These are phyloP conservation scores for Drosophila mimetica DNA, from an alignment of 2,888 invertebrate genomes.

Conservation along the genomic window DNA sequence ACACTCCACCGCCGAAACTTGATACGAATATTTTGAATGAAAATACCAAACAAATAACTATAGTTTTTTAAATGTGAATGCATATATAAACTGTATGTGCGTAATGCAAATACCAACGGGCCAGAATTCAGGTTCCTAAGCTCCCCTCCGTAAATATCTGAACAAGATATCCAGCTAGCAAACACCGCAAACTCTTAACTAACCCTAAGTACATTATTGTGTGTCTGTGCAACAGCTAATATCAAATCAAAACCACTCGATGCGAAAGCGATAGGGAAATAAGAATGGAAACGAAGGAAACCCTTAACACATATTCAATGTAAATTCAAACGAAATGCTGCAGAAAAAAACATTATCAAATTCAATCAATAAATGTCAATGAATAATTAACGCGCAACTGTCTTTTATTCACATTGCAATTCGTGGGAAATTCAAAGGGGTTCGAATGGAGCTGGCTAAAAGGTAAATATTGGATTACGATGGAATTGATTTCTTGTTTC, in stretches of 20 bases:
- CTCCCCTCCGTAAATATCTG: slow-evolving; percentile 34
- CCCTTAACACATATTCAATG: slow-evolving; percentile 52
- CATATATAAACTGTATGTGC: slow-evolving; percentile 8
- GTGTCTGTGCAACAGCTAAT: slow-evolving; percentile 47
- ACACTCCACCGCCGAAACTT: slow-evolving; percentile 55
- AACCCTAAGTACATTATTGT: slow-evolving; percentile 47
- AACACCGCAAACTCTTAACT: slow-evolving; percentile 42
- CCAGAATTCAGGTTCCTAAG: slow-evolving; percentile 68
- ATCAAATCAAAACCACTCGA: slow-evolving; percentile 52
- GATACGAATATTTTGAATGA: slow-evolving; percentile 35
- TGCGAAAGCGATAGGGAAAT: slow-evolving; percentile 27
- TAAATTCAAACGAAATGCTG: slow-evolving; percentile 47
- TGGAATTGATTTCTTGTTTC: not conserved
- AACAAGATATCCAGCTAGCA: slow-evolving; percentile 13
- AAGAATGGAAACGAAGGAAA: slow-evolving; percentile 28
- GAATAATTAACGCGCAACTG: slow-evolving; percentile 62
- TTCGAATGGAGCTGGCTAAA: not conserved
- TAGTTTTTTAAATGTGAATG: slow-evolving; percentile 39
- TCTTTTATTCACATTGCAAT: slow-evolving; percentile 2
- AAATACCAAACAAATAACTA: slow-evolving; percentile 13
- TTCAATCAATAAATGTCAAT: slow-evolving; percentile 81
- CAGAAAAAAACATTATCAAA: slow-evolving; percentile 72
- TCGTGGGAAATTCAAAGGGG: not conserved
- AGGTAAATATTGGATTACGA: not conserved
- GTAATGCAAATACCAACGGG: slow-evolving; percentile 42